Evolutionary conservation across 2,797 vertebrate species (phyloP).

Genomic region (Leptodactylus fallax): DNA sequence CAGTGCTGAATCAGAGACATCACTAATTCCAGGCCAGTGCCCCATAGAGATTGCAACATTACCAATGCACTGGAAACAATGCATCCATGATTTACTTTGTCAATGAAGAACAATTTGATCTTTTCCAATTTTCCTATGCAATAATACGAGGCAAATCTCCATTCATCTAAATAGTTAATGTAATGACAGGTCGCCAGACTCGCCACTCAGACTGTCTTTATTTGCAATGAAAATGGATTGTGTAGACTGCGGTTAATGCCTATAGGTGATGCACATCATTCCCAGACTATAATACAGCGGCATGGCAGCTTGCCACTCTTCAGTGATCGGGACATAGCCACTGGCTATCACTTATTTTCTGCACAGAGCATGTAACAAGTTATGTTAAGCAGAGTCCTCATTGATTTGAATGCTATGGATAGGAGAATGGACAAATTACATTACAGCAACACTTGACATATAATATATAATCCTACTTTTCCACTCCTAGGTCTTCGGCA

Average conservation of each 20-base stretch:
- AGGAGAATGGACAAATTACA: constrained; percentile 1
- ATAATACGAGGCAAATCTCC: not conserved
- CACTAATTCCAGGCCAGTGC: too few relatives aligned
- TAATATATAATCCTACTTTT: not conserved
- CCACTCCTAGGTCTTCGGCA: not conserved
- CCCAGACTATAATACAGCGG: not conserved
- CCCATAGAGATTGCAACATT: too few relatives aligned
- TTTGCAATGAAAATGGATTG: constrained; percentile 24
- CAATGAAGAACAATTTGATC: not conserved
- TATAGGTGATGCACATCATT: constrained; percentile 23
- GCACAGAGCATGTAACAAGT: constrained; percentile 34
- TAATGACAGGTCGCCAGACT: not conserved
- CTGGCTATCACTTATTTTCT: constrained; percentile 26
- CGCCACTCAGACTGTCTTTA: not conserved
- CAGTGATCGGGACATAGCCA: constrained; percentile 13
- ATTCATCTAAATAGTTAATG: not conserved
- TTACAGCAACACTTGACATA: constrained; percentile 9
- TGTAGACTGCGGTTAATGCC: not conserved
- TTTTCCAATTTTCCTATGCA: not conserved
- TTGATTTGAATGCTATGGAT: not conserved
- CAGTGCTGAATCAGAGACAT: too few relatives aligned
- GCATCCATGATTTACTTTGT: not conserved
- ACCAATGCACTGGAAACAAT: not conserved
- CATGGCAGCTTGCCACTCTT: not conserved
- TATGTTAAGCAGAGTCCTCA: constrained; percentile 28